These are phyloP conservation scores for Pseudoatta argentina DNA, from an alignment of 1,140 invertebrate genomes.

Conservation along the genomic window DNA sequence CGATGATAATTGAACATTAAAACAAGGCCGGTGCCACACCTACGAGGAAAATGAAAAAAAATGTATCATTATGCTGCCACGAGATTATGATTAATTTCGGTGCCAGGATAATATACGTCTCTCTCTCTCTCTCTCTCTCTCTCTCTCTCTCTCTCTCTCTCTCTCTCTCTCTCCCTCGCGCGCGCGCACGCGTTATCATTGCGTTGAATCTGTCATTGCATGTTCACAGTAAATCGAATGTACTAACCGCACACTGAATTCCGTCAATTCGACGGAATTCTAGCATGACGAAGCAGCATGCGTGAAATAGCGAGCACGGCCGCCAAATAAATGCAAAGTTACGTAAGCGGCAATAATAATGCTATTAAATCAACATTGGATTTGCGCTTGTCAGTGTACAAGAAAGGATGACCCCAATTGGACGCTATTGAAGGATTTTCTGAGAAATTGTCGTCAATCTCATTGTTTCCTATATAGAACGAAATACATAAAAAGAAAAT, in stretches of 20 bases:
- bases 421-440: not conserved
- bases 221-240: conserved; percentile 23
- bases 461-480: not conserved
- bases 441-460: not conserved
- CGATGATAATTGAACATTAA: conserved; percentile 74
- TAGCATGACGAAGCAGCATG: not conserved
- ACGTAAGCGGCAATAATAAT: conserved; percentile 41
- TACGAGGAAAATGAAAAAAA: conserved; percentile 45
- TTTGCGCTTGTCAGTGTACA: not conserved
- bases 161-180: too few species aligned
- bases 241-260: conserved; percentile 12
- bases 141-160: not conserved
- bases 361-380: conserved; percentile 15
- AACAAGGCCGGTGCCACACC: conserved; percentile 78
- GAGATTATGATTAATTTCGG: not conserved
- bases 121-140: not conserved
- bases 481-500: not conserved
- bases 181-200: not conserved
- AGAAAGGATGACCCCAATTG: conserved; percentile 20
- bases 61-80: not conserved
- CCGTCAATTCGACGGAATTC: conserved; percentile 3
- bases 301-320: conserved; percentile 5
- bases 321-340: conserved; percentile 6
- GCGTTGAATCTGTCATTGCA: conserved; percentile 29
- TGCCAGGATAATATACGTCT: not conserved